A percentile compares a stretch with the other conserved stretches of the same genome.
These are phyloP conservation scores for Intellagama lesueurii DNA, from an alignment of 2,797 vertebrate genomes.

Conservation along the genomic window DNA sequence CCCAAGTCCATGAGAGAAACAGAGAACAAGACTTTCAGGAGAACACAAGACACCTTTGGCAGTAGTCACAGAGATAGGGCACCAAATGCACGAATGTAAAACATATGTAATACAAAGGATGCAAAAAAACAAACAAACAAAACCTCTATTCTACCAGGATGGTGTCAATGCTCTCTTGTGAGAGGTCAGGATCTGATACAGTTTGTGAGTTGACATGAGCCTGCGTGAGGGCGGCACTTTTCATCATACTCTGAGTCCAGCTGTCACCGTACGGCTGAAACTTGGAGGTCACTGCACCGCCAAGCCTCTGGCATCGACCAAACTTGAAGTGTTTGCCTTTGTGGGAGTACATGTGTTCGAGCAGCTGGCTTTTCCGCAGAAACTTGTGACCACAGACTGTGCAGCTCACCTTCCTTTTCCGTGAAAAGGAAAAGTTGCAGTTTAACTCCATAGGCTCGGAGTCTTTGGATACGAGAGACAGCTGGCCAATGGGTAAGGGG, in stretches of 20 bases:
- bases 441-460: constrained; percentile 80
- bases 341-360: constrained; percentile 95
- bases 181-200: constrained; percentile 88
- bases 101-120: constrained; percentile 5
- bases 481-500: constrained; percentile 88
- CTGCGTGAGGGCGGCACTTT: constrained; percentile 80
- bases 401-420: constrained; percentile 92
- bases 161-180: constrained; percentile 88
- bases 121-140: background rate
- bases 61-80: constrained; percentile 26
- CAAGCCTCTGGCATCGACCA: constrained; percentile 86
- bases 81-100: constrained; percentile 33
- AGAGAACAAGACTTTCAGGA: background rate
- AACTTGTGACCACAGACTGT: constrained; percentile 90
- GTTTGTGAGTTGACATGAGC: constrained; percentile 90
- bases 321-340: constrained; percentile 87
- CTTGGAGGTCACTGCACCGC: constrained; percentile 82
- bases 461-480: constrained; percentile 83
- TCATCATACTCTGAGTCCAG: constrained; percentile 71
- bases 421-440: constrained; percentile 87
- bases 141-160: constrained; percentile 84
- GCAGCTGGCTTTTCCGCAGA: constrained; percentile 89
- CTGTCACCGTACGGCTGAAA: constrained; percentile 81
- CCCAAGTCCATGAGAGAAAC: background rate
- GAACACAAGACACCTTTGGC: constrained; percentile 36